Evolutionary conservation across 1,140 invertebrate species (phyloP), one percentile per base, ranked within the genome.

Genomic region (Hypothenemus hampei): DNA sequence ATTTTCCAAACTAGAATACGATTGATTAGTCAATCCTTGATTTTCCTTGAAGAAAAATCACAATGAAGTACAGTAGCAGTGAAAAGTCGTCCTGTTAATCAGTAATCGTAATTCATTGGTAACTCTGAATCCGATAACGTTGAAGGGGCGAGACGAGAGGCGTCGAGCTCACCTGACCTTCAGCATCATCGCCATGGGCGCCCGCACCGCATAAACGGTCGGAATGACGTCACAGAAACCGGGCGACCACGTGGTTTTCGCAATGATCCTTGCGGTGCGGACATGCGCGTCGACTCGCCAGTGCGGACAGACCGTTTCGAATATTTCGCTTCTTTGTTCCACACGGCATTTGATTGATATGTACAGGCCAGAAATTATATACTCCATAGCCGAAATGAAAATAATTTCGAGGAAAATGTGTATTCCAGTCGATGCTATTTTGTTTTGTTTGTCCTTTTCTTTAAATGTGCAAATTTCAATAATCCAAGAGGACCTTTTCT

Each of bases 181-280:
- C 43, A 45, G 24, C 16, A 18, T 43, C 40, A 11, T 19, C 40
- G 20, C 18, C 11, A 13, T 10, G 13, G 10, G 8, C 22, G 24
- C 19, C n/a, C n/a, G n/a, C n/a, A n/a, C n/a, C n/a, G n/a, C n/a
- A n/a, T n/a, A 16, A 23, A 4, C 33, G 36, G 21, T 39, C 22
- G 6, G 8, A 13, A 24, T 51, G 49, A 51, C 49, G 49, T 43
- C 49, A 51, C 10, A 6, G 23, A 41, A 47, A 33, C 26, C 45
- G 15, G 4, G 23, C 26, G 24, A 51, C 37, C 49, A 51, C 49
- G 49, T 51, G 49, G 37, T 24, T 11, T 37, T 43, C 23, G 49
- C 49, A 47, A 47, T 20, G 49, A 37, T 39, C 47, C 22, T 50
- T 51, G 15, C 21, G 18, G 18, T 51, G 49, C 49, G 49, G 24